Conservation (phyloP, 2,797 vertebrate genomes). For the Pelobates cultripes region DNA sequence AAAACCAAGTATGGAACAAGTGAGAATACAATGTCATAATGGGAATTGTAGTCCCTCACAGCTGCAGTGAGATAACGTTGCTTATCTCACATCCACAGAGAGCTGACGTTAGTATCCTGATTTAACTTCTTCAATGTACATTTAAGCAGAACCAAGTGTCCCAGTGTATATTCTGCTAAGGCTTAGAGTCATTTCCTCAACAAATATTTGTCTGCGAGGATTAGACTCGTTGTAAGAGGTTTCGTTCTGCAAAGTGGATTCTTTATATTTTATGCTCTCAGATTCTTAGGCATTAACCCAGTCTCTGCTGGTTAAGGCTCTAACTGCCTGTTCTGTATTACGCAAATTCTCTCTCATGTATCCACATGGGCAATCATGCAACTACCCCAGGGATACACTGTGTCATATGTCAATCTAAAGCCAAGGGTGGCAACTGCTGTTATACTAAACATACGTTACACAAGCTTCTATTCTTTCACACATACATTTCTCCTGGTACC, state of each 20-base stretch:
- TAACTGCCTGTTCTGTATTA: neutral
- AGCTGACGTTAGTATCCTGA: neutral
- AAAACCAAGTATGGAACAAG: no score
- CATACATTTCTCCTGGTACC: no score
- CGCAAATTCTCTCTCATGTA: neutral
- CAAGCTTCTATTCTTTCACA: no score
- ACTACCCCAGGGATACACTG: no score
- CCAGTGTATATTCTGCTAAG: neutral
- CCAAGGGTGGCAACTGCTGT: no score
- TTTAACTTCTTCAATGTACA: neutral
- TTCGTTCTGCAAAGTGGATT: neutral
- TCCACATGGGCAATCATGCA: no score
- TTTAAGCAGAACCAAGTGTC: neutral
- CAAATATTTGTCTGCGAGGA: conserved; percentile 31
- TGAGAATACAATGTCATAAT: neutral
- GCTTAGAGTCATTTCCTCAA: conserved; percentile 28
- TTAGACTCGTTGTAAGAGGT: conserved; percentile 10
- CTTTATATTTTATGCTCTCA: neutral
- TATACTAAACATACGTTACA: no score
- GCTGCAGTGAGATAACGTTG: neutral
- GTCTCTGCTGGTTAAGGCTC: neutral
- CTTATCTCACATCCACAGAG: neutral
- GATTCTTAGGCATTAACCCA: neutral
- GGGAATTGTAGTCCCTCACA: neutral
- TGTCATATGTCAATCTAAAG: no score